A percentile compares a stretch with the other conserved stretches of the same genome.
Conservation (phyloP, 1,140 invertebrate genomes). For the Cydia amplana region DNA sequence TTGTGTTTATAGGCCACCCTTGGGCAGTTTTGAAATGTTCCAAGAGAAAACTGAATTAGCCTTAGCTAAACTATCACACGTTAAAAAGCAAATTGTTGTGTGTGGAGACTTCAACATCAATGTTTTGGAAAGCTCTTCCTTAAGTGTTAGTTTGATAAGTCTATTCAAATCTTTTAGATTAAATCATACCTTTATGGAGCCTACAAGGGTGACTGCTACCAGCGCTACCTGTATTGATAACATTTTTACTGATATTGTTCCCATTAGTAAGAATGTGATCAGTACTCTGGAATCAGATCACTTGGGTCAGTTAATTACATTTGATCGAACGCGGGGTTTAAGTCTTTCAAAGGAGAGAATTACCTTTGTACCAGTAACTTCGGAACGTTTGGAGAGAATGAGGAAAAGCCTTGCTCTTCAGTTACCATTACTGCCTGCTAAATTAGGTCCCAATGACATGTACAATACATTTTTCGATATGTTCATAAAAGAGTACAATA, state of each 20-base stretch:
- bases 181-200: background rate
- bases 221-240: slow-evolving; percentile 6
- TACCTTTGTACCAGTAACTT: too few relatives aligned
- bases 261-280: background rate
- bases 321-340: background rate
- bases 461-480: too few relatives aligned
- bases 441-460: too few relatives aligned
- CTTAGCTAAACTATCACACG: too few relatives aligned
- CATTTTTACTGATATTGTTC: slow-evolving; percentile 6
- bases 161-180: background rate
- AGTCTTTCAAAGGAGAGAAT: too few relatives aligned
- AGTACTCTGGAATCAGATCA: background rate
- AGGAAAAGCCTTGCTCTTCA: too few relatives aligned
- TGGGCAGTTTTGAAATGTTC: too few relatives aligned
- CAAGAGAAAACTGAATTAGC: too few relatives aligned
- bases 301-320: background rate
- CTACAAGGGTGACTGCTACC: background rate
- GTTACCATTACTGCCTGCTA: too few relatives aligned
- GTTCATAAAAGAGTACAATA: too few relatives aligned
- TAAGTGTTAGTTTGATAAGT: background rate
- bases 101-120: slow-evolving; percentile 22
- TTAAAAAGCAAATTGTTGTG: background rate
- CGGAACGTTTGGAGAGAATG: too few relatives aligned
- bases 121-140: background rate
- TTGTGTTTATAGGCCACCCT: too few relatives aligned